Evolutionary conservation across 2,888 invertebrate species (phyloP), one percentile per base, ranked within the genome.

Genomic region (Drosophila peninsularis): DNA sequence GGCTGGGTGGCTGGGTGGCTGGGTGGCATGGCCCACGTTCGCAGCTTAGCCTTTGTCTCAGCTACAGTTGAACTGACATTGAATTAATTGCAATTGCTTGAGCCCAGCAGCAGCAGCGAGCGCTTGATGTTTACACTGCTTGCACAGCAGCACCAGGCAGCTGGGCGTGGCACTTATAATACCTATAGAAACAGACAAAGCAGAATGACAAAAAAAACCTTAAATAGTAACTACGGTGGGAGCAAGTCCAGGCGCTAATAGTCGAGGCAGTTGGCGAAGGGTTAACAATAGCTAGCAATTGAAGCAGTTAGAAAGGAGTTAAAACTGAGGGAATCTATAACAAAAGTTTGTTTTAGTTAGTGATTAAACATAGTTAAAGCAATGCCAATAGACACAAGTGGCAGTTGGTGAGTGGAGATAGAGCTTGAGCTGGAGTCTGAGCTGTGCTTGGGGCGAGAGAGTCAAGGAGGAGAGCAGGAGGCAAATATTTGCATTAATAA

Each of bases 41-140:
- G 34, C 24, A 70, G 71, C 66, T 73, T 80, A 52, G 73, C 73
- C 77, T 73, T 80, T 80, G 80, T 71, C 81, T 71, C 73, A 65
- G 74, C 71, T 68, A 77, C 78, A 74, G 75, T 77, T 74, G 61
- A 80, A 75, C 78, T 74, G 78, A 77, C 81, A 80, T 74, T 78
- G 78, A 78, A 78, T 80, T 78, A 78, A 78, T 80, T 78, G 78
- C 78, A 78, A 78, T 78, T 74, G 64, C 70, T 56, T 53, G 42
- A 45, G 45, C 64, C 42, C 42, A 56, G 44, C 47, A 62, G 53
- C 67, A 24, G 42, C 42, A 3, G 5, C 13, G 42, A 57, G 49
- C 61, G 50, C 53, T 56, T 50, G 72, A 69, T 55, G 69, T 55
- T 58, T 52, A 58, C 70, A 70, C 57, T 55, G 50, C 37, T 21